Evolutionary conservation across 2,888 invertebrate genomes (phyloP).

Genomic region (Hoplodrina blanda): DNA sequence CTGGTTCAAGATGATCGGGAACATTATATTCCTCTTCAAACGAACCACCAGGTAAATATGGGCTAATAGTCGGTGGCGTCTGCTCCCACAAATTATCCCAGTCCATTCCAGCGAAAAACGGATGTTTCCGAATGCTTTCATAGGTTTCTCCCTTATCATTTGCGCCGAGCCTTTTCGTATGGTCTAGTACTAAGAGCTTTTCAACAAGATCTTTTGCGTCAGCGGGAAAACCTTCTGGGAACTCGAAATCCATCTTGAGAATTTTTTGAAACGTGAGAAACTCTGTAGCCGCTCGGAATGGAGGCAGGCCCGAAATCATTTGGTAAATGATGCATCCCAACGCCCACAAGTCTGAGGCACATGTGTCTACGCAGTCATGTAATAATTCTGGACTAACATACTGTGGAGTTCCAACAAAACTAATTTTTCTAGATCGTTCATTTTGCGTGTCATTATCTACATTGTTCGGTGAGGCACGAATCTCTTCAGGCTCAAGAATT

Average conservation of each 20-base stretch:
- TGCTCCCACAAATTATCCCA: slow-evolving; percentile 95
- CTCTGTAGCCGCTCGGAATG: slow-evolving; percentile 97
- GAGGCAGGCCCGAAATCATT: slow-evolving; percentile 98
- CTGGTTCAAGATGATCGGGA: slow-evolving; percentile 96
- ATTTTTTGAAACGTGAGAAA: slow-evolving; percentile 99
- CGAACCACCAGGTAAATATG: slow-evolving; percentile 94
- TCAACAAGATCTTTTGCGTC: slow-evolving; percentile 97
- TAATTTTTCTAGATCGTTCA: slow-evolving; percentile 92
- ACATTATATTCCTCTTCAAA: slow-evolving; percentile 93
- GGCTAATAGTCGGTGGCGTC: slow-evolving; percentile 95
- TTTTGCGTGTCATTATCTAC: slow-evolving; percentile 80
- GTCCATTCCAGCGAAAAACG: slow-evolving; percentile 95
- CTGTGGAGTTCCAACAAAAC: slow-evolving; percentile 99
- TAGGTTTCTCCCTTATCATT: slow-evolving; percentile 93
- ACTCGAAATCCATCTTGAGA: slow-evolving; percentile 96
- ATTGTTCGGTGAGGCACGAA: slow-evolving; percentile 69
- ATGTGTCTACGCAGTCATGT: slow-evolving; percentile 94
- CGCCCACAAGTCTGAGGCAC: slow-evolving; percentile 98
- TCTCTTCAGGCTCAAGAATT: slow-evolving; percentile 91
- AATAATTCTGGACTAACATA: slow-evolving; percentile 99
- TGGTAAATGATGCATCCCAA: slow-evolving; percentile 99
- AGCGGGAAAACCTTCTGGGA: slow-evolving; percentile 97
- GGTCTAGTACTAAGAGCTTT: slow-evolving; percentile 95
- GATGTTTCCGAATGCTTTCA: slow-evolving; percentile 95
- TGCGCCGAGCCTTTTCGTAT: slow-evolving; percentile 95